Evolutionary conservation across 2,888 invertebrate species (phyloP), one percentile per base, ranked within the genome.

Genomic region (Acheta domesticus): DNA sequence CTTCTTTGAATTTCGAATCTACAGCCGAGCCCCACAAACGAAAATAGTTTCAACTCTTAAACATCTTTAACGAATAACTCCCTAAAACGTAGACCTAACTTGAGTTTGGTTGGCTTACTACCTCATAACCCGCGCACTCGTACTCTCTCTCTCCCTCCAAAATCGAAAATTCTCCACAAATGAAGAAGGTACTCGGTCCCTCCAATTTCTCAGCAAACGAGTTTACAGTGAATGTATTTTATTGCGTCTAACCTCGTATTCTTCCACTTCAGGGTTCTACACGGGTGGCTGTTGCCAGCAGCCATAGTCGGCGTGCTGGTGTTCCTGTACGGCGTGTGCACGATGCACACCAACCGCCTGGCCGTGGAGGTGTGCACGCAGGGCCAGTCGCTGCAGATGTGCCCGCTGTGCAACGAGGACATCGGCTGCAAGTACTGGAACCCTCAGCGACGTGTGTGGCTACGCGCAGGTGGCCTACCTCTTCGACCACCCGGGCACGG

Each of bases 401-500:
- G 90, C 83, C 90, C 90, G 0, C 84, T 88, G 12, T 90, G 90
- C 84, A 89, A 89, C 82, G 87, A 88, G 82, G 84, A 87, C 36
- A 86, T 88, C 73, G 89, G 88, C 73, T 90, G 90, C 84, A 85
- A 86, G n/a, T 89, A 87, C 84, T 90, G 89, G 89, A 86, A 87
- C 82, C n/a, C 85, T 90, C 23, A 87, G 87, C 36, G 89, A 89
- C 80, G 88, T 89, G n/a, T 90, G 90, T 84, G 85, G 87, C 48
- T 88, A 88, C 82, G 86, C 87, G 36, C 86, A 85, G 81, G 84
- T 90, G 8, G 86, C 88, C 16, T 89, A 89, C 83, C 85, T 90
- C 73, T 90, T 90, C 84, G 90, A 90, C 83, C 89, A 90, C 82
- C 88, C 89, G 4, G 89, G 89, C n/a, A 90, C 89, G 2, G 89